phyloP scores from a whole-genome alignment of 2,888 invertebrate genomes.

The Volucella zonaria region DNA sequence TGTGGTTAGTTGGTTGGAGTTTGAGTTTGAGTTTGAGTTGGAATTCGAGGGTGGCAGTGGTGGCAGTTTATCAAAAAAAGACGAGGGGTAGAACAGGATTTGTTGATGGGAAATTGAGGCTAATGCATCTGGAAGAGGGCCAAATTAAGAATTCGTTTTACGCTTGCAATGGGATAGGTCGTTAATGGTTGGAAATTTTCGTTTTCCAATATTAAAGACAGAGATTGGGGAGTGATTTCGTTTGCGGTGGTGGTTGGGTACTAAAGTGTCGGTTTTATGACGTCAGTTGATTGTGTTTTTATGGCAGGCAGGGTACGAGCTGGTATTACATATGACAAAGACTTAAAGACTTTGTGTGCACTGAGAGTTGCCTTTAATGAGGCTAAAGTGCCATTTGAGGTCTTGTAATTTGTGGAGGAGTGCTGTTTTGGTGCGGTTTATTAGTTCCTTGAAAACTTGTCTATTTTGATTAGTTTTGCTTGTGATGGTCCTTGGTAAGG shows the following conservation, averaged over 20 bases:
- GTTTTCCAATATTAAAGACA: not conserved
- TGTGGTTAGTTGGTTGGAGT: not conserved
- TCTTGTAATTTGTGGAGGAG: no score
- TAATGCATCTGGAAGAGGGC: conserved; percentile 65
- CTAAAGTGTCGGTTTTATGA: no score
- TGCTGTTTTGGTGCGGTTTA: no score
- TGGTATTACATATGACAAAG: no score
- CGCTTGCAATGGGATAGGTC: conserved; percentile 40
- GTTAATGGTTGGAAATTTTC: conserved; percentile 28
- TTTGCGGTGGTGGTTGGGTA: not conserved
- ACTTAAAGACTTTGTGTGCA: no score
- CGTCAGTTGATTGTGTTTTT: no score
- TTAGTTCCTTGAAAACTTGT: no score
- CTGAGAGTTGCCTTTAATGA: no score
- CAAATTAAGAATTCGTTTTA: conserved; percentile 57
- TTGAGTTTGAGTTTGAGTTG: not conserved
- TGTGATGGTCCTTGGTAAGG: no score
- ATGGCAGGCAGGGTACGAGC: no score
- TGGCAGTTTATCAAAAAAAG: conserved; percentile 13
- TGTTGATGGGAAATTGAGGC: conserved; percentile 49
- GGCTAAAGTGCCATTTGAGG: no score
- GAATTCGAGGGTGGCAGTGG: not conserved
- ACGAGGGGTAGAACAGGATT: not conserved
- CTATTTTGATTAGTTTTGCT: no score
- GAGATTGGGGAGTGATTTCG: not conserved